Evolutionary conservation across 1,140 invertebrate genomes (phyloP).

Genomic region (Rhopalosiphum maidis): DNA sequence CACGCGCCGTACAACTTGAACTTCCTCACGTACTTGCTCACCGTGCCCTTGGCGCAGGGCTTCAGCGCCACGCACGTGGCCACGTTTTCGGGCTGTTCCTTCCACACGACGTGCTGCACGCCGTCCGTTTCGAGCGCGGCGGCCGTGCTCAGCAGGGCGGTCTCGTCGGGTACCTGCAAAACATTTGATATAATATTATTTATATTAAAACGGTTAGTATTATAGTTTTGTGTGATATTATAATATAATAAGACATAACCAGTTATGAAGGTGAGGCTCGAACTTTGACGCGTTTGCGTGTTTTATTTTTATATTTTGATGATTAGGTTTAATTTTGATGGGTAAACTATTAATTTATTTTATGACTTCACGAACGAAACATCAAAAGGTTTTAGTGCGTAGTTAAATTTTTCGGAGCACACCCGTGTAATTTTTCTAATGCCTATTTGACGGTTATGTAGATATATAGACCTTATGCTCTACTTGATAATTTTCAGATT

Average conservation of each 20-base stretch:
- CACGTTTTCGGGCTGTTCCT: constrained; percentile 96
- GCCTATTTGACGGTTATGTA: neutral
- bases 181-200: no score
- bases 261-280: neutral
- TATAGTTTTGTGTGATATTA: no score
- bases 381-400: neutral
- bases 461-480: neutral
- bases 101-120: constrained; percentile 93
- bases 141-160: constrained; percentile 72
- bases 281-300: neutral
- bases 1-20: constrained; percentile 81
- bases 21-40: constrained; percentile 87
- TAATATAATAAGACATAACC: neutral
- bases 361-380: neutral
- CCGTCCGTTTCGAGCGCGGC: constrained; percentile 73
- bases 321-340: neutral
- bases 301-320: neutral
- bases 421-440: neutral
- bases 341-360: neutral
- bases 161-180: constrained; percentile 77
- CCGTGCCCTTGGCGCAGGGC: constrained; percentile 85
- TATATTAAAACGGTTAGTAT: no score
- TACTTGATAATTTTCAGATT: neutral
- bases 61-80: constrained; percentile 92
- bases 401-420: neutral